These are phyloP conservation scores for Kryptopterus vitreolus DNA, from an alignment of 2,797 vertebrate genomes.

Conservation along the genomic window DNA sequence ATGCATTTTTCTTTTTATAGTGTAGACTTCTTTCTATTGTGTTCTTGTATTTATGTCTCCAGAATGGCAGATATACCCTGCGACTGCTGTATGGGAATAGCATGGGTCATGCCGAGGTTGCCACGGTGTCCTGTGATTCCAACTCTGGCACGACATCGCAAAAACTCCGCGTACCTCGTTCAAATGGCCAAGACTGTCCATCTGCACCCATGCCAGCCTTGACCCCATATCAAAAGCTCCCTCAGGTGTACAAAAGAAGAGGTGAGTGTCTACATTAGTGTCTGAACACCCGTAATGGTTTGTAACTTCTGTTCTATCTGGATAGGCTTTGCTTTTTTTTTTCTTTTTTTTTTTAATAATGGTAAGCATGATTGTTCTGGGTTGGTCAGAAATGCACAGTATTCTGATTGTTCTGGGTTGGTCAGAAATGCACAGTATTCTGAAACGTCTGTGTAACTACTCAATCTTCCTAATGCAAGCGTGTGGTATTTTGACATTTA, in stretches of 20 bases:
- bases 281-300: background rate
- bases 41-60: background rate
- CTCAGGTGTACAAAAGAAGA: background rate
- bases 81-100: slow-evolving; percentile 24
- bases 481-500: background rate
- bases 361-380: too few species aligned
- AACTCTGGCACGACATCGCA: background rate
- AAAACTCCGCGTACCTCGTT: background rate
- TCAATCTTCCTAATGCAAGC: background rate
- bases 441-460: background rate
- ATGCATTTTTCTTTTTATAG: background rate
- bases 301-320: background rate
- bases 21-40: background rate
- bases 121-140: slow-evolving; percentile 21
- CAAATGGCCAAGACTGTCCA: background rate
- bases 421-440: background rate
- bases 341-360: background rate
- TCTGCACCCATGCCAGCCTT: background rate
- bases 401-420: background rate
- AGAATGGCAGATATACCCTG: slow-evolving; percentile 41
- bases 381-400: background rate
- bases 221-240: background rate
- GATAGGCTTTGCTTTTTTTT: background rate
- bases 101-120: slow-evolving; percentile 16
- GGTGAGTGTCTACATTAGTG: background rate